Evolutionary conservation across 2,113 vertebrate species (phyloP), one percentile per base, ranked within the genome.

Genomic region (Perca flavescens): DNA sequence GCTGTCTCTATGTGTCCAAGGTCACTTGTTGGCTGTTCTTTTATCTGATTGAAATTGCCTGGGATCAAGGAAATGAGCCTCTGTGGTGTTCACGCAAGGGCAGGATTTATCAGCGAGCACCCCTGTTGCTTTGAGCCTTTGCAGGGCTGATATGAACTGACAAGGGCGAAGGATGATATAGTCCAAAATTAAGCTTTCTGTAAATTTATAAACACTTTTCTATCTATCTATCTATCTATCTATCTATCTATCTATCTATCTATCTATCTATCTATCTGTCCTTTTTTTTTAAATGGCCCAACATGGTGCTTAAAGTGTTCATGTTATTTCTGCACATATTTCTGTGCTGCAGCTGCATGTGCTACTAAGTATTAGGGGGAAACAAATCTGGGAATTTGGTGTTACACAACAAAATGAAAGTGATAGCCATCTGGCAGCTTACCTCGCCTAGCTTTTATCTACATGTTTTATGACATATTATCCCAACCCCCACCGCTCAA

Each of bases 371-470:
- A 66, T 88, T 75, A 74, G 65, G 64, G 64, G 7, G 22, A 34
- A 49, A 69, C 66, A 81, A 80, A 86, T 78, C 75, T 70, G 88
- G 80, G 84, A 91, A 87, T 94, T 93, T 92, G 79, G 80, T 90
- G 90, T 95, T 95, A 94, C 89, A 93, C 93, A 95, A 94, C 92
- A 84, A 92, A 94, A 94, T 94, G 92, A 95, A 95, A 94, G 90
- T 92, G 94, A 94, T 93, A 93, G 92, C 93, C 92, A 94, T 94
- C 92, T 95, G 95, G 92, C 92, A 95, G 92, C 93, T 94, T 93
- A 93, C 89, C 88, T 89, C 72, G 76, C 86, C 91, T 88, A 86
- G 90, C 91, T 93, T 91, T 93, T 88, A 91, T 91, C 89, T 92
- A 92, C 90, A 93, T 91, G 87, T 89, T 94, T 93, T 43, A n/a